Percentiles rank a stretch among this genome's conserved stretches.
Evolutionary conservation across 2,888 invertebrate species (phyloP).

Genomic region (Drosophila percnosoma): DNA sequence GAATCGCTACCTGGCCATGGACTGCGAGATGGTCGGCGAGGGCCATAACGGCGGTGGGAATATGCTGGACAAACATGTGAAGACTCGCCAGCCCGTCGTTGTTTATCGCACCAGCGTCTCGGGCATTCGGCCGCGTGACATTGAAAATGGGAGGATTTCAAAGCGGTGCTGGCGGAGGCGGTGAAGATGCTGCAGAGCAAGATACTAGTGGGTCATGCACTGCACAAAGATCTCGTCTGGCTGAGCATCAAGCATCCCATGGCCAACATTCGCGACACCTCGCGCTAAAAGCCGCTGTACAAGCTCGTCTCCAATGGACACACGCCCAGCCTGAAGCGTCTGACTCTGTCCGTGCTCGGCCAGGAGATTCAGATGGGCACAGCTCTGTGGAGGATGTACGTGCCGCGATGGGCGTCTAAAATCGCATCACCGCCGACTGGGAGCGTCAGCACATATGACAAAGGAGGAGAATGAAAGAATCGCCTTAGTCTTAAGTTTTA

Average conservation of each 20-base stretch:
- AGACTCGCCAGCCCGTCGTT: constrained; percentile 88
- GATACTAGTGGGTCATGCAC: constrained; percentile 93
- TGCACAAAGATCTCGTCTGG: constrained; percentile 94
- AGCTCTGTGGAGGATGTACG: constrained; percentile 92
- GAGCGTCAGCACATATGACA: constrained; percentile 85
- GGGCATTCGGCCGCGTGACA: constrained; percentile 91
- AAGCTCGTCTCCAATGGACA: constrained; percentile 89
- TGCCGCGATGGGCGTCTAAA: constrained; percentile 92
- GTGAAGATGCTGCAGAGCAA: constrained; percentile 89
- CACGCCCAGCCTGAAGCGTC: constrained; percentile 92
- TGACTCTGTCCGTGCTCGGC: constrained; percentile 90
- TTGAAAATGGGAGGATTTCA: constrained; percentile 89
- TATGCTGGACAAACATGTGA: constrained; percentile 94
- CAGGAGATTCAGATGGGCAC: constrained; percentile 92
- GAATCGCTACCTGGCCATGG: constrained; percentile 92
- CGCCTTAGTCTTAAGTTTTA: constrained; percentile 25
- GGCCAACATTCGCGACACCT: constrained; percentile 91
- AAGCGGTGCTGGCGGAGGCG: constrained; percentile 91
- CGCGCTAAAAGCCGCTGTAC: constrained; percentile 90
- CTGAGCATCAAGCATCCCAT: constrained; percentile 92
- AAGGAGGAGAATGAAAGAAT: background rate
- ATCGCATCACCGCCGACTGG: constrained; percentile 91
- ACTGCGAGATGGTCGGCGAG: constrained; percentile 98
- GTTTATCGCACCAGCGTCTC: constrained; percentile 95
- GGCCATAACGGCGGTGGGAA: constrained; percentile 90